Conservation (phyloP, 2,888 invertebrate genomes). For the Hemithea aestivaria region DNA sequence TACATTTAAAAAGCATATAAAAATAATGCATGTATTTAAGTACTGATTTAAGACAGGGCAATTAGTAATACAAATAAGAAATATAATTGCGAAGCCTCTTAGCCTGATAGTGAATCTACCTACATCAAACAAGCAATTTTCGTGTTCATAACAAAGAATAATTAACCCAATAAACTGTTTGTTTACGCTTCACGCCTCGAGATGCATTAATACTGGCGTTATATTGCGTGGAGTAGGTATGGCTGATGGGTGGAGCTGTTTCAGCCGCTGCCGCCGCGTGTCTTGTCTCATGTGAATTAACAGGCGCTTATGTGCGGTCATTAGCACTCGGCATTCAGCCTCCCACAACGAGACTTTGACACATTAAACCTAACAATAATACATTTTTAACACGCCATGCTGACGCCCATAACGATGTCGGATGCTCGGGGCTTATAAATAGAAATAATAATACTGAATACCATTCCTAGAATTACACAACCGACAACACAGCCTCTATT, state of each 20-base stretch:
- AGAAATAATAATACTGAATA: conserved; percentile 16
- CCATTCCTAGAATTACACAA: conserved; percentile 21
- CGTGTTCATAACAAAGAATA: conserved; percentile 14
- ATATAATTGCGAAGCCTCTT: background rate
- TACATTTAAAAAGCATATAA: no score
- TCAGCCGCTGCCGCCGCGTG: conserved; percentile 22
- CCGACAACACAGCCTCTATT: conserved; percentile 9
- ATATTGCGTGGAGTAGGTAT: conserved; percentile 12
- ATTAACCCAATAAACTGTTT: conserved; percentile 16
- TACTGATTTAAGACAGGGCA: no score
- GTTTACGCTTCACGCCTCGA: conserved; percentile 20
- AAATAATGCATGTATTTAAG: no score
- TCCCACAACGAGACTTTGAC: conserved; percentile 47
- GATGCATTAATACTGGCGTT: conserved; percentile 16
- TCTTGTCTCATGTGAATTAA: conserved; percentile 29
- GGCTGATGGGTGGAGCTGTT: conserved; percentile 4
- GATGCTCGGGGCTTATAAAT: conserved; percentile 22
- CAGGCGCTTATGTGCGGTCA: conserved; percentile 45
- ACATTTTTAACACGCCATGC: conserved; percentile 21
- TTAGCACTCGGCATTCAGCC: conserved; percentile 48
- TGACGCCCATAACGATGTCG: conserved; percentile 20
- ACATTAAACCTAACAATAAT: conserved; percentile 25
- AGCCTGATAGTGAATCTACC: conserved; percentile 1
- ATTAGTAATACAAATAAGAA: no score
- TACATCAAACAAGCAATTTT: conserved; percentile 6